Evolutionary conservation across 2,113 vertebrate genomes (phyloP), one percentile per base, ranked within the genome.

Genomic region (Vulpes vulpes): DNA sequence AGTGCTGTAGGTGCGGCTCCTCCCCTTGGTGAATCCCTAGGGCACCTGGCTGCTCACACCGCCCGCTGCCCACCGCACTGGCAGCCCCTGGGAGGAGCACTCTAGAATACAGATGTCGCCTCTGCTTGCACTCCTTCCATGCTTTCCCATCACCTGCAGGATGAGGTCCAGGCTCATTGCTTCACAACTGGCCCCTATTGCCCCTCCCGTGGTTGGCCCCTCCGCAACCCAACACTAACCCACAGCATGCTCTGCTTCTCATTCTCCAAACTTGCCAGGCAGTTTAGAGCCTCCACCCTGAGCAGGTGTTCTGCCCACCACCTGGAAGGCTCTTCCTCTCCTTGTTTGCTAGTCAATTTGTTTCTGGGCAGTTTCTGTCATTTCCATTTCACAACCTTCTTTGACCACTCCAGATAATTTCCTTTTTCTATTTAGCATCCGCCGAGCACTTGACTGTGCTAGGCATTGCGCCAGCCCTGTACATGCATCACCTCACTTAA

Each of bases 121-220:
- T 92, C 49, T 51, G 62, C 30, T 49, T 71, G 20, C 59, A 20
- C 35, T 57, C 53, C 30, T n/a, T 30, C n/a, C 0, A 0, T 25
- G 27, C 22, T 20, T 35, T 65, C 62, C 78, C 19, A 0, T 78
- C 51, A 20, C 69, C 19, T 64, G 10, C 17, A 38, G 14, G 30
- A 7, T 32, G 35, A 89, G 79, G 53, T 11, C 55, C 35, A 1
- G 3, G 57, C 15, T 80, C 10, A 55, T 64, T 2, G 4, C 59
- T 69, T 69, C 49, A 80, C 3, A 27, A 51, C 57, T 14, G 23
- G 57, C 35, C 59, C 11, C 23, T 30, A 20, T 49, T 57, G 14
- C 30, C 6, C 25, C 62, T 57, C 4, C 65, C 30, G 20, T 2
- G 7, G 6, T 1, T 0, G 0, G 20, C 51, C 73, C n/a, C 38